Evolutionary conservation across 2,797 vertebrate species (phyloP).

Genomic region (Schizopygopsis malacanthus): DNA sequence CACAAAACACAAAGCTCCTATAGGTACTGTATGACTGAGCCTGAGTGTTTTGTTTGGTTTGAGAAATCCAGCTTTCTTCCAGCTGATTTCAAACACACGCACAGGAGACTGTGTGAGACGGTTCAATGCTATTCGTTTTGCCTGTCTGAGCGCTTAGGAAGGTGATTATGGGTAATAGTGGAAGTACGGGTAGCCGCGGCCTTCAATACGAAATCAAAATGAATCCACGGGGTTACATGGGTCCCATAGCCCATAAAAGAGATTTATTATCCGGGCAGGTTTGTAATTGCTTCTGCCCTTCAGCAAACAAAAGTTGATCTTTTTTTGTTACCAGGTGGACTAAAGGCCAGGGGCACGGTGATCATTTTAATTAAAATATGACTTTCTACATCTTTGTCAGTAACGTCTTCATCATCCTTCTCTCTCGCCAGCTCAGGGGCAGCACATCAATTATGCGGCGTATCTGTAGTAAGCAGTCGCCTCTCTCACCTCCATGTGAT

Average conservation of each 20-base stretch:
- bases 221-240: conserved; percentile 45
- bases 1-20: not conserved
- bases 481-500: conserved; percentile 48
- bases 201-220: conserved; percentile 52
- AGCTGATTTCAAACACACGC: not conserved
- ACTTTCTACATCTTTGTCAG: conserved; percentile 60
- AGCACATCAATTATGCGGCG: conserved; percentile 59
- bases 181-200: conserved; percentile 29
- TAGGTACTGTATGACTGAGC: not conserved
- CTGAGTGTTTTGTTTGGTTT: not conserved
- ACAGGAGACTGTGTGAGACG: not conserved
- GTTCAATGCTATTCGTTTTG: not conserved
- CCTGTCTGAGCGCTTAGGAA: conserved; percentile 1
- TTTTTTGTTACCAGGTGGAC: conserved; percentile 31
- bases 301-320: conserved; percentile 53
- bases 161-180: conserved; percentile 35
- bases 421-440: conserved; percentile 47
- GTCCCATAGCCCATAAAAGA: conserved; percentile 52
- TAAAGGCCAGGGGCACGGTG: conserved; percentile 27
- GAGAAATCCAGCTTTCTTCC: not conserved
- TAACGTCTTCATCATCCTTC: conserved; percentile 37
- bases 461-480: conserved; percentile 50
- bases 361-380: conserved; percentile 65
- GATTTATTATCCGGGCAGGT: conserved; percentile 50
- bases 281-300: conserved; percentile 51